A percentile compares a stretch with the other conserved stretches of the same genome.
Evolutionary conservation across 2,113 vertebrate genomes (phyloP).

Genomic region (Oxygymnocypris stewartii): DNA sequence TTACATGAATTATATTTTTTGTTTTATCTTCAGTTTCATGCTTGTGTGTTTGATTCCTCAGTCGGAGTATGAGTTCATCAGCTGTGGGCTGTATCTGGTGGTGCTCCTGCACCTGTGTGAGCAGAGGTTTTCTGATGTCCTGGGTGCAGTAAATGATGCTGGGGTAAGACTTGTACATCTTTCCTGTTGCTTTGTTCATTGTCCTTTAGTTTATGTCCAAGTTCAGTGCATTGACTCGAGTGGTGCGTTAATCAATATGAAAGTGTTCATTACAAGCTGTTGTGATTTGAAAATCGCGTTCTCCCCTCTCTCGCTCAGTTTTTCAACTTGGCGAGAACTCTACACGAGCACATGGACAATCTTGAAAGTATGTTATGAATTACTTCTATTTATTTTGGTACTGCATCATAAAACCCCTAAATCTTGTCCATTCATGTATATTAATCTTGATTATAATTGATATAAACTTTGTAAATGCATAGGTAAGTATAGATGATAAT

Average conservation of each 20-base stretch:
- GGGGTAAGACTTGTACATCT: conserved; percentile 78
- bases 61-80: conserved; percentile 98
- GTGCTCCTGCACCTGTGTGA: conserved; percentile 95
- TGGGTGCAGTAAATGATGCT: conserved; percentile 89
- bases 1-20: not conserved
- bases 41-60: conserved; percentile 58
- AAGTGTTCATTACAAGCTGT: conserved; percentile 15
- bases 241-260: not conserved
- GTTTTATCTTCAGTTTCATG: not conserved
- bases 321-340: conserved; percentile 98
- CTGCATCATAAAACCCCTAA: not conserved
- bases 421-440: not conserved
- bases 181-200: not conserved
- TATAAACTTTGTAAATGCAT: not conserved
- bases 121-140: conserved; percentile 95
- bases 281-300: conserved; percentile 26
- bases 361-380: conserved; percentile 88
- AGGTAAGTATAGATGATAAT: not conserved
- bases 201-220: not conserved
- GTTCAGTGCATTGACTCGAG: conserved; percentile 3
- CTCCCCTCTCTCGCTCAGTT: conserved; percentile 84
- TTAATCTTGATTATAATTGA: not conserved
- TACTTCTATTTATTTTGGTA: not conserved
- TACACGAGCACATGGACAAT: conserved; percentile 99
- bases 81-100: conserved; percentile 96